A percentile compares a stretch with the other conserved stretches of the same genome.
These are phyloP conservation scores for Enteromius radiatus DNA, from an alignment of 2,797 vertebrate species.

Conservation along the genomic window DNA sequence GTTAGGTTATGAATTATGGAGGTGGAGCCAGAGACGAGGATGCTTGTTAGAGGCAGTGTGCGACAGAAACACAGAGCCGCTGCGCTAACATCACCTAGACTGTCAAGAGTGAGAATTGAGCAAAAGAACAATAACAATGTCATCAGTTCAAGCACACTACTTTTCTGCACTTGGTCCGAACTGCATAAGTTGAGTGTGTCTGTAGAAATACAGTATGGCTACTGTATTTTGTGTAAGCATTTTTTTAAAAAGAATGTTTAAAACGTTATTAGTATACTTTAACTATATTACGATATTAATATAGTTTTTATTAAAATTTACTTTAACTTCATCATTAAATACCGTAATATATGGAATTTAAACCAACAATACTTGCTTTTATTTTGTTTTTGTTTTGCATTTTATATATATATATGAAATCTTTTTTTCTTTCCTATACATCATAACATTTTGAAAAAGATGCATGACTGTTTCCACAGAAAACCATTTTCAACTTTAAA, in stretches of 20 bases:
- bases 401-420: no score
- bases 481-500: neutral
- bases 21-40: constrained; percentile 28
- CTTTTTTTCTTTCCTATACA: neutral
- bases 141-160: neutral
- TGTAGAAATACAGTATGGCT: neutral
- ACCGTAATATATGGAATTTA: neutral
- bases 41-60: constrained; percentile 15
- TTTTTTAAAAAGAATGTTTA: constrained; percentile 4
- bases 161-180: neutral
- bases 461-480: neutral
- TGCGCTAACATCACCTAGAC: neutral
- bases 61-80: constrained; percentile 13
- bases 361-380: neutral
- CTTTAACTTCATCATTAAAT: neutral
- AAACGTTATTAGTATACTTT: neutral
- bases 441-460: neutral
- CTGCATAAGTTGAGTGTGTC: neutral
- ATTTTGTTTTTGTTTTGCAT: no score
- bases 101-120: neutral
- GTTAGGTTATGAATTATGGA: constrained; percentile 39
- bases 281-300: neutral
- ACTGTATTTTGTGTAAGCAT: neutral
- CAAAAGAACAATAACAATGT: neutral
- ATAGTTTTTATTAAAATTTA: neutral